These are phyloP conservation scores for Perizoma flavofasciatum DNA, from an alignment of 2,888 invertebrate species.

Conservation along the genomic window DNA sequence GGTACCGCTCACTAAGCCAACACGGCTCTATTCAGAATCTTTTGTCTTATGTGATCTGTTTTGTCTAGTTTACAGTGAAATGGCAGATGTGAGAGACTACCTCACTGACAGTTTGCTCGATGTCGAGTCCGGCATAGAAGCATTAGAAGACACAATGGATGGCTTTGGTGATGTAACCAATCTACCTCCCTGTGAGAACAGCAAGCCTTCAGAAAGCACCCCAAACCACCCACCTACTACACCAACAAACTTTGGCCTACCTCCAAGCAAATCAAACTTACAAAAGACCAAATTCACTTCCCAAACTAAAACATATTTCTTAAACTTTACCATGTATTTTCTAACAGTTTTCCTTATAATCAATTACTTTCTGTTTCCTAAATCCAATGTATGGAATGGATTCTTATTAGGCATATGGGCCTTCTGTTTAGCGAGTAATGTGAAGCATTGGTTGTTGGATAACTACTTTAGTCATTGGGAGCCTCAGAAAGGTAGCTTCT, in stretches of 20 bases:
- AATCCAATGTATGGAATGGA: slow-evolving; percentile 72
- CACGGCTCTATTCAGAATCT: slow-evolving; percentile 4
- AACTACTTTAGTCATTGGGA: slow-evolving; percentile 70
- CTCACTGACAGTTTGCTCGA: slow-evolving; percentile 63
- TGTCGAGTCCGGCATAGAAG: slow-evolving; percentile 81
- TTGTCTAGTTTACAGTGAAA: slow-evolving; percentile 58
- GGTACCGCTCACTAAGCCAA: no score
- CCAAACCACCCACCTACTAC: slow-evolving; percentile 39
- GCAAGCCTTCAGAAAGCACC: slow-evolving; percentile 42
- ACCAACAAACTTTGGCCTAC: slow-evolving; percentile 55
- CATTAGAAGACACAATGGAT: slow-evolving; percentile 74
- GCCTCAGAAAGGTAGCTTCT: slow-evolving; percentile 47
- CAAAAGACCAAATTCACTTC: slow-evolving; percentile 34
- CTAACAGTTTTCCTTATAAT: slow-evolving; percentile 64
- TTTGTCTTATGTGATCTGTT: slow-evolving; percentile 5
- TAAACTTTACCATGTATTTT: slow-evolving; percentile 68
- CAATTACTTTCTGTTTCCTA: slow-evolving; percentile 67
- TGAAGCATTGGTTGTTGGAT: slow-evolving; percentile 69
- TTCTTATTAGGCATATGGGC: slow-evolving; percentile 76
- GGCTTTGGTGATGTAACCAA: slow-evolving; percentile 59
- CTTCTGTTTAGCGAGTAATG: slow-evolving; percentile 60
- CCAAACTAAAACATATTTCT: slow-evolving; percentile 56
- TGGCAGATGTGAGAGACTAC: slow-evolving; percentile 56
- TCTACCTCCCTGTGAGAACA: slow-evolving; percentile 39
- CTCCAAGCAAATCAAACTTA: slow-evolving; percentile 63